Conservation (phyloP, 2,888 invertebrate species). For the Amiota mariae region DNA sequence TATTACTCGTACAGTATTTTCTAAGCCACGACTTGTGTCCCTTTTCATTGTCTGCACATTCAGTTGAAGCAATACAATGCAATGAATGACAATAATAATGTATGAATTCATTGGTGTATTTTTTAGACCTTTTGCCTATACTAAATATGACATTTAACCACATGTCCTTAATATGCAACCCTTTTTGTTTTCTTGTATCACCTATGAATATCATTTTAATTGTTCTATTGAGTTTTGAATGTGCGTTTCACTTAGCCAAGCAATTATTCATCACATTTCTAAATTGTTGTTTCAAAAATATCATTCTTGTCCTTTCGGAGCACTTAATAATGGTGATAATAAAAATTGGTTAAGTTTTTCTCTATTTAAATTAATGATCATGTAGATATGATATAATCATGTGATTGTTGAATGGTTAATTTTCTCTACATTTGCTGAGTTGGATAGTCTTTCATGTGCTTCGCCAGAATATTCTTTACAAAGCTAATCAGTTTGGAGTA, state of each 20-base stretch:
- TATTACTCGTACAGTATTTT: constrained; percentile 5
- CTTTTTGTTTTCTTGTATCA: neutral
- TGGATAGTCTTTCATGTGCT: no score
- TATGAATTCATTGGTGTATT: no score
- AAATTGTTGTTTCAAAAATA: constrained; percentile 28
- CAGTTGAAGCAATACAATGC: neutral
- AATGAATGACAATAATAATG: constrained; percentile 16
- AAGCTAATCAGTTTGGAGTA: no score
- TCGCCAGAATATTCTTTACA: no score
- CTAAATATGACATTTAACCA: constrained; percentile 39
- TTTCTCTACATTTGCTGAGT: no score
- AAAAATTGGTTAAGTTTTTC: no score
- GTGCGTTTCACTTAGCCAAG: neutral
- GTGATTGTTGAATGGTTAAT: no score
- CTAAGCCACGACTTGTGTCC: neutral
- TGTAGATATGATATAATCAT: no score
- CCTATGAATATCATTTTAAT: neutral
- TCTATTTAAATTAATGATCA: no score
- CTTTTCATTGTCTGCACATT: neutral
- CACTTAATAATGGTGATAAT: no score
- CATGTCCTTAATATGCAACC: constrained; percentile 34
- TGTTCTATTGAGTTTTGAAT: constrained; percentile 12
- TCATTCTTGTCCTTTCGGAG: no score
- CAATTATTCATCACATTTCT: constrained; percentile 33
- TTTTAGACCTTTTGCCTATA: neutral